Evolutionary conservation across 2,888 invertebrate genomes (phyloP).

Genomic region (Leptogaster cylindrica): DNA sequence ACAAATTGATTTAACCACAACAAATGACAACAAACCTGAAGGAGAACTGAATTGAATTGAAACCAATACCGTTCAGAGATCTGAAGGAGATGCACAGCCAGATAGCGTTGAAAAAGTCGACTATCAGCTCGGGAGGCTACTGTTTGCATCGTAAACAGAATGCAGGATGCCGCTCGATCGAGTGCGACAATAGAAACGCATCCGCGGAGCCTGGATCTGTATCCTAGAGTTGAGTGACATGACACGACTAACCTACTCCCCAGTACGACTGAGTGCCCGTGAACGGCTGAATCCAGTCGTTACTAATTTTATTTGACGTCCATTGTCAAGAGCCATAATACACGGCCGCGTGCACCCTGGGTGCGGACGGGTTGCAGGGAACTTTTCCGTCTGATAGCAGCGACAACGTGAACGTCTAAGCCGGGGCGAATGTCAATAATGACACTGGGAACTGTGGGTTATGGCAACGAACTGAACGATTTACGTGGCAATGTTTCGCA

Average conservation of each 20-base stretch:
- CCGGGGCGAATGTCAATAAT: slow-evolving; percentile 17
- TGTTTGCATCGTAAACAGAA: slow-evolving; percentile 5
- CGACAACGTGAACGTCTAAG: not conserved
- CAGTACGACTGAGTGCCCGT: not conserved
- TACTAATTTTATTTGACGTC: slow-evolving; percentile 43
- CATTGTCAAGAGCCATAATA: slow-evolving; percentile 40
- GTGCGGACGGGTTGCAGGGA: slow-evolving; percentile 12
- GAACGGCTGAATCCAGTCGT: slow-evolving; percentile 31
- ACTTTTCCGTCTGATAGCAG: not conserved
- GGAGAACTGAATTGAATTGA: slow-evolving; percentile 42
- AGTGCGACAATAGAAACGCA: not conserved
- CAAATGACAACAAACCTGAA: slow-evolving; percentile 35
- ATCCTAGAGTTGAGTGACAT: slow-evolving; percentile 11
- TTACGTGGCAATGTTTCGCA: slow-evolving; percentile 15
- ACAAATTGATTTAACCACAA: slow-evolving; percentile 31
- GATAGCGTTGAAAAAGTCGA: slow-evolving; percentile 34
- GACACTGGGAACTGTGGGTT: slow-evolving; percentile 16
- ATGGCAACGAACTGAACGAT: not conserved
- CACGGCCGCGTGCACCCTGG: slow-evolving; percentile 24
- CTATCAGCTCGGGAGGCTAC: slow-evolving; percentile 2
- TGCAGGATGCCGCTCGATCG: slow-evolving; percentile 1
- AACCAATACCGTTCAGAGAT: not conserved
- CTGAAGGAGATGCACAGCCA: slow-evolving; percentile 13
- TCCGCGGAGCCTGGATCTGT: not conserved
- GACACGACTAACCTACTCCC: slow-evolving; percentile 18